Evolutionary conservation across 2,888 invertebrate genomes (phyloP).

Genomic region (Volucella inanis): DNA sequence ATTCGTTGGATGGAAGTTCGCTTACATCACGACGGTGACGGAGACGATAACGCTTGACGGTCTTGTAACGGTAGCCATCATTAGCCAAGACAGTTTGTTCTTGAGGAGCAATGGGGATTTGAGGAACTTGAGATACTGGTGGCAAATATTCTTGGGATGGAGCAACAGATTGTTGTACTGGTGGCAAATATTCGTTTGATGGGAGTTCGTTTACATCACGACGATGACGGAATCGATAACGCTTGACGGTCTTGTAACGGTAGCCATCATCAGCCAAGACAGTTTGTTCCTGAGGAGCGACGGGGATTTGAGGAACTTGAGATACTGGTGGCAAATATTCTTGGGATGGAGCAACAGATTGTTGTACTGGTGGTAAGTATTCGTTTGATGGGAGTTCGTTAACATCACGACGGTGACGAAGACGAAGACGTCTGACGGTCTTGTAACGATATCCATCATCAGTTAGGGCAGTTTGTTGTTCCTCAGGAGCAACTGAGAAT

Average conservation of each 20-base stretch:
- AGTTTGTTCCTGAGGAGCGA: conserved; percentile 49
- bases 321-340: conserved; percentile 8
- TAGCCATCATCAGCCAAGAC: conserved; percentile 80
- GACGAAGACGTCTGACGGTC: conserved; percentile 78
- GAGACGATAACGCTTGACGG: conserved; percentile 76
- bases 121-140: conserved; percentile 8
- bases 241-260: conserved; percentile 80
- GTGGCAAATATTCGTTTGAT: conserved; percentile 78
- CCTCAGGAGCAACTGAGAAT: conserved; percentile 34
- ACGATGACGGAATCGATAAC: conserved; percentile 78
- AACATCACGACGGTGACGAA: conserved; percentile 80
- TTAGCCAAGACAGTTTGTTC: conserved; percentile 49
- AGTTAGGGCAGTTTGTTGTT: conserved; percentile 73
- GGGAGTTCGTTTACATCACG: conserved; percentile 80
- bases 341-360: conserved; percentile 19
- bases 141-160: not conserved
- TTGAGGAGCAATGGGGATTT: not conserved
- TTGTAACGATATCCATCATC: conserved; percentile 81
- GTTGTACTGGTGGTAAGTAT: conserved; percentile 77
- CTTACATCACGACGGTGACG: conserved; percentile 77
- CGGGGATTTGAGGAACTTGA: not conserved
- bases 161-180: conserved; percentile 52
- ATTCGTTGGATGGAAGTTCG: conserved; percentile 68
- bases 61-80: conserved; percentile 78
- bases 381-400: conserved; percentile 78